phyloP scores from a whole-genome alignment of 2,113 vertebrate species.

The Poecilia latipinna region DNA sequence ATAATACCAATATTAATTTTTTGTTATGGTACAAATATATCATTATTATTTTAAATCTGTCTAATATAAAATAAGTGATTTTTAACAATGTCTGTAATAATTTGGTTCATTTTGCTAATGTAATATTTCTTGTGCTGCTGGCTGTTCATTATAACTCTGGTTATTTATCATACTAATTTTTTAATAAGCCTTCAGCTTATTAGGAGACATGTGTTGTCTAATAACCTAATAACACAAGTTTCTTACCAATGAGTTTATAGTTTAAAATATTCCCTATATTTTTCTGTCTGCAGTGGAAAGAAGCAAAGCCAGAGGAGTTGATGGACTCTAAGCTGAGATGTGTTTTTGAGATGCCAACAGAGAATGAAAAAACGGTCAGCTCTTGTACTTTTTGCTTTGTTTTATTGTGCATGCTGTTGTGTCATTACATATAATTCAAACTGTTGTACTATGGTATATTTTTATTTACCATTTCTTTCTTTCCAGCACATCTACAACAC shows the following conservation, averaged over 20 bases:
- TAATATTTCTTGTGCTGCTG: too few species aligned
- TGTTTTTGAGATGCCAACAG: slow-evolving; percentile 95
- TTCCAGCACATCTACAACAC: neutral
- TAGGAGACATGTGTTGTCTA: too few species aligned
- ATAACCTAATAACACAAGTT: too few species aligned
- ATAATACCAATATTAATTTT: neutral
- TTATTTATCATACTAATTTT: too few species aligned
- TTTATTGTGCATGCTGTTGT: neutral
- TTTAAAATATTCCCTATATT: neutral
- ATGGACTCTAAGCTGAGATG: slow-evolving; percentile 99
- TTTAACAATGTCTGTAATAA: too few species aligned
- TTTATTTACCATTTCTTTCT: neutral
- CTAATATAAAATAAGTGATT: too few species aligned
- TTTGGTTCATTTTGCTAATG: too few species aligned
- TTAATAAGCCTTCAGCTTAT: too few species aligned
- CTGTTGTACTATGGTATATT: neutral
- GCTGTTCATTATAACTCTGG: too few species aligned
- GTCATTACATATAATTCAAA: neutral
- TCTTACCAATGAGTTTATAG: too few species aligned
- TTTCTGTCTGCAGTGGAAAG: slow-evolving; percentile 90
- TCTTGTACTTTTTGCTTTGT: neutral
- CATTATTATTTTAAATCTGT: too few species aligned
- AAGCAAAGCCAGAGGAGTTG: slow-evolving; percentile 96
- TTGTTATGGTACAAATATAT: neutral
- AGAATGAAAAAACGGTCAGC: slow-evolving; percentile 95